These are phyloP conservation scores for Manis pentadactyla DNA, from an alignment of 2,797 vertebrate genomes.

Conservation along the genomic window DNA sequence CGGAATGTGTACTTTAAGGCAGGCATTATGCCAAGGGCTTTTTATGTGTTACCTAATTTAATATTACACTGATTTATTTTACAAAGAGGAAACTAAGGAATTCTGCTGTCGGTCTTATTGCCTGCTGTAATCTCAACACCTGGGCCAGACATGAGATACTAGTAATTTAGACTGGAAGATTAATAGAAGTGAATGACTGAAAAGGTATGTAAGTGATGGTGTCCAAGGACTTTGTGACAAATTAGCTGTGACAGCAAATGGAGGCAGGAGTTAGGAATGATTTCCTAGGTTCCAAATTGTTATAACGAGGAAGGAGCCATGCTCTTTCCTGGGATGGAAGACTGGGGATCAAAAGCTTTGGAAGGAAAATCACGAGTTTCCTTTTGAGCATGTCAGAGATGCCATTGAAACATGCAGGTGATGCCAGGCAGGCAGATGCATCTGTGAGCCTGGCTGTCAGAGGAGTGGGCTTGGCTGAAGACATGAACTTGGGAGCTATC, in stretches of 20 bases:
- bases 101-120: background rate
- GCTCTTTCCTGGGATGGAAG: background rate
- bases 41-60: background rate
- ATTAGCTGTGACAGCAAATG: too few relatives aligned
- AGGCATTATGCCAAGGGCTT: background rate
- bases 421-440: background rate
- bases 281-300: background rate
- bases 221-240: background rate
- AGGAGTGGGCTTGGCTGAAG: background rate
- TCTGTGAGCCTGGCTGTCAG: background rate
- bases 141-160: background rate
- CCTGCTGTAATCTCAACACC: background rate
- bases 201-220: background rate
- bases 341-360: background rate
- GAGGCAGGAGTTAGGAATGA: background rate
- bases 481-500: background rate
- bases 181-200: background rate
- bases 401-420: too few relatives aligned
- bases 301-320: background rate
- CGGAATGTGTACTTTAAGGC: background rate
- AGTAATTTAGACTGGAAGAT: background rate
- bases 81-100: background rate
- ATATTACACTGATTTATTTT: background rate
- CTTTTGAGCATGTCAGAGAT: background rate
- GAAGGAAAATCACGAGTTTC: background rate